phyloP scores from a whole-genome alignment of 2,797 vertebrate genomes.

The Phataginus tricuspis region DNA sequence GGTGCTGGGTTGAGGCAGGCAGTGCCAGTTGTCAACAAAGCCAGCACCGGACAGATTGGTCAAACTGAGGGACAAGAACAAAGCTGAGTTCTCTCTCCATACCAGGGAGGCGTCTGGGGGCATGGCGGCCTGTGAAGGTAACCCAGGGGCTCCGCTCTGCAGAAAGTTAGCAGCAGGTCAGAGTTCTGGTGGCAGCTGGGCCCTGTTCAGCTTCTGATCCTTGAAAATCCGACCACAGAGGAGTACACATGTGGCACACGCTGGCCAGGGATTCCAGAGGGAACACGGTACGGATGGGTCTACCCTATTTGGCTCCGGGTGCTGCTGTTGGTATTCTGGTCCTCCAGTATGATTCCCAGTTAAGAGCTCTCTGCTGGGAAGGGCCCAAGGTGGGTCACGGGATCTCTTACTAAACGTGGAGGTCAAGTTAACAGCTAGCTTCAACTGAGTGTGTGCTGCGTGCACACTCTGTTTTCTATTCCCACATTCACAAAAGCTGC shows the following conservation, averaged over 20 bases:
- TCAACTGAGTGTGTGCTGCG: rapidly evolving
- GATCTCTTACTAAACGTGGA: no score
- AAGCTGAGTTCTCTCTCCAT: not conserved
- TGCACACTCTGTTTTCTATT: not conserved
- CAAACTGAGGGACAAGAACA: not conserved
- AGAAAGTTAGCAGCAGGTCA: constrained; percentile 70
- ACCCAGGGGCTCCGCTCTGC: constrained; percentile 37
- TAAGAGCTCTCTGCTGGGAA: not conserved
- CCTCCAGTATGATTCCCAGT: not conserved
- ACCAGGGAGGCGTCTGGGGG: not conserved
- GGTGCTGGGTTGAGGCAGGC: rapidly evolving
- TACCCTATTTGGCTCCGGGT: not conserved
- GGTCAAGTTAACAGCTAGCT: rapidly evolving
- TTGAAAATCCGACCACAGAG: constrained; percentile 53
- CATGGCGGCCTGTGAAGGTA: constrained; percentile 53
- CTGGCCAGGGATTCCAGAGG: not conserved
- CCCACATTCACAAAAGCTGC: no score
- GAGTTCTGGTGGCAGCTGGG: not conserved
- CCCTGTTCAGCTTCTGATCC: constrained; percentile 26
- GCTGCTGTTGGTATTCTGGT: not conserved
- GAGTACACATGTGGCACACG: rapidly evolving
- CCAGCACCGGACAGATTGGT: not conserved
- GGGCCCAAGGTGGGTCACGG: rapidly evolving
- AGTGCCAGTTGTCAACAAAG: not conserved
- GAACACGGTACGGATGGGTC: rapidly evolving